These are phyloP conservation scores for Entomobrya multifasciata DNA, from an alignment of 2,888 invertebrate genomes.

Conservation along the genomic window DNA sequence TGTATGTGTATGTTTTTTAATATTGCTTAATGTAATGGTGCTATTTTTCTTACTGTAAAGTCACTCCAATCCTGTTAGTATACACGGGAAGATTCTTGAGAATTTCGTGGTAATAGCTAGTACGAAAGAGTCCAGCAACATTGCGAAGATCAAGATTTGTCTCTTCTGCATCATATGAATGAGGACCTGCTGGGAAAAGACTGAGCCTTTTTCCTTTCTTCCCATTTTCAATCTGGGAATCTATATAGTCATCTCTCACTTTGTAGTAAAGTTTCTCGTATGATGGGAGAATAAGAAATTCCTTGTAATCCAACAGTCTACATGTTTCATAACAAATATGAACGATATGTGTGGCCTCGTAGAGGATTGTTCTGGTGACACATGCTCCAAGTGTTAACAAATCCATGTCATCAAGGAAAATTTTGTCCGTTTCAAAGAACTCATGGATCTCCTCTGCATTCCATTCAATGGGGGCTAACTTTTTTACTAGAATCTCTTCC, in stretches of 20 bases:
- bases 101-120: slow-evolving; percentile 63
- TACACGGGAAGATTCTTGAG: slow-evolving; percentile 59
- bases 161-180: slow-evolving; percentile 62
- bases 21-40: not conserved
- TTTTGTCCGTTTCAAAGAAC: slow-evolving; percentile 68
- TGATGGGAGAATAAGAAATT: slow-evolving; percentile 41
- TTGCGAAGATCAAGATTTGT: slow-evolving; percentile 49
- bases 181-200: not conserved
- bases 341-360: slow-evolving; percentile 55
- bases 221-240: not conserved
- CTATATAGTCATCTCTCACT: slow-evolving; percentile 17
- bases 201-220: not conserved
- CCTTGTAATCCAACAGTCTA: slow-evolving; percentile 60
- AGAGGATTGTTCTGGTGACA: slow-evolving; percentile 53
- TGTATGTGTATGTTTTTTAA: too few relatives aligned
- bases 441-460: slow-evolving; percentile 32
- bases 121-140: slow-evolving; percentile 53
- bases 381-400: slow-evolving; percentile 55
- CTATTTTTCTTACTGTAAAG: slow-evolving; percentile 59
- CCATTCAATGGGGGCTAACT: slow-evolving; percentile 35
- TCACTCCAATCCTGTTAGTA: slow-evolving; percentile 43
- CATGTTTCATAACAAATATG: slow-evolving; percentile 65
- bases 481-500: slow-evolving; percentile 32
- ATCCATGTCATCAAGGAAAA: slow-evolving; percentile 62
- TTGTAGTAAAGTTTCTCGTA: slow-evolving; percentile 42